Evolutionary conservation across 2,113 vertebrate genomes (phyloP), one percentile per base, ranked within the genome.

Genomic region (Charina bottae): DNA sequence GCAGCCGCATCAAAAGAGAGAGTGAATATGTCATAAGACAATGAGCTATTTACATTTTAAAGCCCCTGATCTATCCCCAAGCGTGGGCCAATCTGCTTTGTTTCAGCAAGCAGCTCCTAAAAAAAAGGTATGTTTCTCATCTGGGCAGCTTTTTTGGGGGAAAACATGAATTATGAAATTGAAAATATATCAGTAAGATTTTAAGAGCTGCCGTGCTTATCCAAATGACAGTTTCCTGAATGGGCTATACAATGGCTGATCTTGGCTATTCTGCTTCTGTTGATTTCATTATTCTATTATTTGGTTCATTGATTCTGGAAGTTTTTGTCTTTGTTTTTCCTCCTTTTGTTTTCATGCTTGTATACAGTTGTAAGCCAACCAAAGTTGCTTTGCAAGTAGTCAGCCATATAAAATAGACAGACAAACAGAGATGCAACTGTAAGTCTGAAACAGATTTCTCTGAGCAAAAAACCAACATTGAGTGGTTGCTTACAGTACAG

Each of bases 361-460:
- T 4, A 12, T 64, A 64, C 5, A 64, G 11, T 28, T 28, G 4
- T n/a, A n/a, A 64, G 24, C 62, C 62, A 64, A 64, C 62, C 26
- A n/a, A n/a, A 64, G 9, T 64, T 94, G 95, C 54, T 49, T 49
- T 49, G 49, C 49, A 49, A 49, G 9, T 62, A 23, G 23, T 8
- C 3, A 62, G 60, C 60, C 60, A 62, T 26, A 62, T 10, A 26
- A 62, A 62, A 62, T 62, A 49, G 49, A 62, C 60, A 62, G 60
- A 24, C 26, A 62, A 9, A 28, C 9, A 64, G 26, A 28, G 0
- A 1, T 64, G 62, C 62, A 64, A n/a, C 90, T 91, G 91, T 93
- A 83, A 56, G 58, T 94, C 93, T 93, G 62, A 95, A 95, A 94
- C 37, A 93, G 93, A 93, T 94, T 93, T 46, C 68, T 84, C 92